A percentile compares a stretch with the other conserved stretches of the same genome.
phyloP scores from a whole-genome alignment of 2,113 vertebrate species.

The Eulemur macaco region DNA sequence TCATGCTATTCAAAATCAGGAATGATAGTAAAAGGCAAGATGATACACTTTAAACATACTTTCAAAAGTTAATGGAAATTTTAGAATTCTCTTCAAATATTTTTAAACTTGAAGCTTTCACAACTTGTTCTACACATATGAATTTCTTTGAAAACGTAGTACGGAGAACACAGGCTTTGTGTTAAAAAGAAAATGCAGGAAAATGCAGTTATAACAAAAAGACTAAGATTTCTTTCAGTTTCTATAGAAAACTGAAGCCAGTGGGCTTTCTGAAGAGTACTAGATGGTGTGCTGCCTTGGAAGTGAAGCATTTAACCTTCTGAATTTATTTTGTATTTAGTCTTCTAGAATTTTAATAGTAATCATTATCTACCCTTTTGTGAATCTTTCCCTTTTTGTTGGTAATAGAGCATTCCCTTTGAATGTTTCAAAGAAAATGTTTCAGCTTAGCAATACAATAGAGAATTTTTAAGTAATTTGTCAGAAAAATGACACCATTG shows the following conservation, averaged over 20 bases:
- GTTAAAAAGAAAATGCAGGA: neutral
- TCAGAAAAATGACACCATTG: neutral
- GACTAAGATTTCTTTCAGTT: neutral
- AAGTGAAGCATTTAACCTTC: slow-evolving; percentile 30
- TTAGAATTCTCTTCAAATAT: neutral
- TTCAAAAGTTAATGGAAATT: slow-evolving; percentile 43
- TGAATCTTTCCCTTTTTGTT: slow-evolving; percentile 18
- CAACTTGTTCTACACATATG: neutral
- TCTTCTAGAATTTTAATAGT: slow-evolving; percentile 47
- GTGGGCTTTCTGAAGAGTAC: neutral
- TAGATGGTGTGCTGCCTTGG: neutral
- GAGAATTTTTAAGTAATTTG: slow-evolving; percentile 54
- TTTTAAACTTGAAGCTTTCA: slow-evolving; percentile 32
- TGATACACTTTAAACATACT: neutral
- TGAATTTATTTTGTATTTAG: slow-evolving; percentile 43
- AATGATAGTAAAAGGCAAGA: neutral
- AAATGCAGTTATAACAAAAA: slow-evolving; percentile 3
- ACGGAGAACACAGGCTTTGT: neutral
- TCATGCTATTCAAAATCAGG: neutral
- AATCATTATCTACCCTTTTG: slow-evolving; percentile 13
- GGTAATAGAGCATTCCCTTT: slow-evolving; percentile 30
- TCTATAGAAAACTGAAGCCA: neutral
- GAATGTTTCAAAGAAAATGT: slow-evolving; percentile 33
- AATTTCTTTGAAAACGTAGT: neutral
- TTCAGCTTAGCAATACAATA: slow-evolving; percentile 30